These are phyloP conservation scores for Syrrhaptes paradoxus DNA, from an alignment of 2,113 vertebrate species.

Conservation along the genomic window DNA sequence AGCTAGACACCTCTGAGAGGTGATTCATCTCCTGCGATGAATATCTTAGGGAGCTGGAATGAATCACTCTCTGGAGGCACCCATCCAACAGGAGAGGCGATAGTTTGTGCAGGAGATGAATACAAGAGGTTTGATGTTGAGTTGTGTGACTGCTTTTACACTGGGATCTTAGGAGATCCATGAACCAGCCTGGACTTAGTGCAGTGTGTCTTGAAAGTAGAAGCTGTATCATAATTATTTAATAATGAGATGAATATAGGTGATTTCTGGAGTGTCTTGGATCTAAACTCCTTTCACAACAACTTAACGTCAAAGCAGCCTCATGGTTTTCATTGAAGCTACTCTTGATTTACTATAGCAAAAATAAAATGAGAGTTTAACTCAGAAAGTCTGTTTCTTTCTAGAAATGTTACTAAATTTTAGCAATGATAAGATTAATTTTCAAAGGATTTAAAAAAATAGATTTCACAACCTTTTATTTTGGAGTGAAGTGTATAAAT, in stretches of 20 bases:
- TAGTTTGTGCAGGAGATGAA: not conserved
- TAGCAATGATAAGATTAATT: not conserved
- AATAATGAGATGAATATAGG: not conserved
- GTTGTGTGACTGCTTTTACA: not conserved
- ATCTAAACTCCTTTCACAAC: not conserved
- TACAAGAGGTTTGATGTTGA: not conserved
- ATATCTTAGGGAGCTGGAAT: not conserved
- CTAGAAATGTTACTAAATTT: not conserved
- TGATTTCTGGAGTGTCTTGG: not conserved
- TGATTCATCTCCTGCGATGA: slow-evolving; percentile 7
- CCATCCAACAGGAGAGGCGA: not conserved
- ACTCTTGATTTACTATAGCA: not conserved
- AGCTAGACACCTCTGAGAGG: not conserved
- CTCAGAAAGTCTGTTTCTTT: not conserved
- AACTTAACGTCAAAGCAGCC: not conserved
- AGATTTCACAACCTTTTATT: not conserved
- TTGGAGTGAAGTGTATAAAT: not conserved
- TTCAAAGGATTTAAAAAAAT: not conserved
- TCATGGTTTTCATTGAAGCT: not conserved
- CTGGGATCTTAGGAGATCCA: not conserved
- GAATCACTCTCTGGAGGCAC: slow-evolving; percentile 18
- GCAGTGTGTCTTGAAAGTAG: not conserved
- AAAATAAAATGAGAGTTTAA: not conserved
- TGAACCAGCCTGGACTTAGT: not conserved
- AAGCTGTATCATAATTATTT: not conserved